A percentile compares a stretch with the other conserved stretches of the same genome.
These are phyloP conservation scores for Ephialtes manifestator DNA, from an alignment of 2,888 invertebrate species.

Conservation along the genomic window DNA sequence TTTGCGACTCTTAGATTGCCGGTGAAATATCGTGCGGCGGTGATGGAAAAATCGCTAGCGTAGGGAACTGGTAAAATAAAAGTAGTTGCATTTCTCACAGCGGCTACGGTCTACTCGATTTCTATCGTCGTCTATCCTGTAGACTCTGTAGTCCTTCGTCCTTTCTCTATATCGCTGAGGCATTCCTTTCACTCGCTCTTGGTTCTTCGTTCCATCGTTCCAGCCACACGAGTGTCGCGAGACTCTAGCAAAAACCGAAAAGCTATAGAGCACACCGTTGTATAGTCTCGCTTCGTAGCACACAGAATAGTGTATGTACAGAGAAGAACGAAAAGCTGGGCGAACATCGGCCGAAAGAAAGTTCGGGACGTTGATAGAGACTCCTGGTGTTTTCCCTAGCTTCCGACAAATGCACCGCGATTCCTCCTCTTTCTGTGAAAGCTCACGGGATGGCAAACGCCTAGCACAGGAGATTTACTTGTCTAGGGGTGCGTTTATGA, in stretches of 20 bases:
- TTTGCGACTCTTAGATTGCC: conserved; percentile 86
- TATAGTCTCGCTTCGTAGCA: conserved; percentile 41
- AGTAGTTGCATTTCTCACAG: conserved; percentile 84
- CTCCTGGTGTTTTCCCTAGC: conserved; percentile 73
- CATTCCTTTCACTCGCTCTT: conserved; percentile 53
- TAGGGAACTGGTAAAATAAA: conserved; percentile 84
- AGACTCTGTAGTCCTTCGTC: conserved; percentile 36
- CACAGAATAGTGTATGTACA: conserved; percentile 38
- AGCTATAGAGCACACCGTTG: conserved; percentile 78
- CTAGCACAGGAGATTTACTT: conserved; percentile 34
- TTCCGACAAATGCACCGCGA: conserved; percentile 81
- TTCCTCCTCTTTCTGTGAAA: conserved; percentile 70
- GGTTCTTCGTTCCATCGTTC: conserved; percentile 52
- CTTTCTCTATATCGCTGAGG: conserved; percentile 9
- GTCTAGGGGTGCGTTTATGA: conserved; percentile 33
- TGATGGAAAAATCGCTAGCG: conserved; percentile 86
- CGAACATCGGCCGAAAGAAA: conserved; percentile 79
- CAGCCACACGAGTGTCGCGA: conserved; percentile 56
- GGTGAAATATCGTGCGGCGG: conserved; percentile 84
- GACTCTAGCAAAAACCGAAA: conserved; percentile 81
- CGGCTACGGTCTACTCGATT: conserved; percentile 52
- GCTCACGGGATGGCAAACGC: conserved; percentile 40
- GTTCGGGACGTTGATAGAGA: conserved; percentile 84
- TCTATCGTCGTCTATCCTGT: conserved; percentile 38
- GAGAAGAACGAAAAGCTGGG: conserved; percentile 67